These are phyloP conservation scores for Parthenolecanium corni DNA, from an alignment of 2,888 invertebrate species.

Conservation along the genomic window DNA sequence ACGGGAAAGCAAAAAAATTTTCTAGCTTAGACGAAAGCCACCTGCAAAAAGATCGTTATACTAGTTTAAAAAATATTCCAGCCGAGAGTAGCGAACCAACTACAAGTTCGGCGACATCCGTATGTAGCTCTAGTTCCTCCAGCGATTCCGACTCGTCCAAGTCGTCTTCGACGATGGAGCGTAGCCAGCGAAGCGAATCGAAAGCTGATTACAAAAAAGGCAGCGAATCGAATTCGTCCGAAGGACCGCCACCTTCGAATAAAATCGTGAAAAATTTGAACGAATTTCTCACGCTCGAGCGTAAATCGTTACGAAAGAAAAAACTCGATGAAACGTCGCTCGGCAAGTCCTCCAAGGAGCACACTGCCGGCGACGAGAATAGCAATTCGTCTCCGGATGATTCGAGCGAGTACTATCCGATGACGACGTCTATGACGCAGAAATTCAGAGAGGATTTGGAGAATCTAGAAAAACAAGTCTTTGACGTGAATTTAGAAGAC, in stretches of 20 bases:
- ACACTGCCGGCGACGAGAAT: constrained; percentile 36
- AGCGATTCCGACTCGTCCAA: not conserved
- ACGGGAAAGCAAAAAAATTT: constrained; percentile 23
- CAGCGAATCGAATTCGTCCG: not conserved
- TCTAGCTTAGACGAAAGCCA: constrained; percentile 33
- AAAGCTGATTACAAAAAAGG: not conserved
- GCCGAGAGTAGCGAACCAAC: not conserved
- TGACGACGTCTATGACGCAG: constrained; percentile 76
- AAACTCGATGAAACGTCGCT: constrained; percentile 5
- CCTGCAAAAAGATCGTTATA: constrained; percentile 11
- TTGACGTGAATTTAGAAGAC: constrained; percentile 36
- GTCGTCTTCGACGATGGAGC: not conserved
- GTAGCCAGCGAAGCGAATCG: not conserved
- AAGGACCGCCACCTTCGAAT: constrained; percentile 33
- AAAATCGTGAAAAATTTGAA: constrained; percentile 66
- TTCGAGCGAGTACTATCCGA: constrained; percentile 63
- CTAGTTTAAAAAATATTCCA: not conserved
- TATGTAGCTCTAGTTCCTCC: not conserved
- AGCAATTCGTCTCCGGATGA: constrained; percentile 41
- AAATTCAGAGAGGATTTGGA: constrained; percentile 70
- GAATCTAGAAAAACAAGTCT: constrained; percentile 71
- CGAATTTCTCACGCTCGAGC: constrained; percentile 64
- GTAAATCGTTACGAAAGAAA: constrained; percentile 15
- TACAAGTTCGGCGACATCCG: too few species aligned
- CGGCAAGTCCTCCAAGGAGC: constrained; percentile 13